A percentile compares a stretch with the other conserved stretches of the same genome.
Evolutionary conservation across 2,113 vertebrate genomes (phyloP).

Genomic region (Bungarus multicinctus): DNA sequence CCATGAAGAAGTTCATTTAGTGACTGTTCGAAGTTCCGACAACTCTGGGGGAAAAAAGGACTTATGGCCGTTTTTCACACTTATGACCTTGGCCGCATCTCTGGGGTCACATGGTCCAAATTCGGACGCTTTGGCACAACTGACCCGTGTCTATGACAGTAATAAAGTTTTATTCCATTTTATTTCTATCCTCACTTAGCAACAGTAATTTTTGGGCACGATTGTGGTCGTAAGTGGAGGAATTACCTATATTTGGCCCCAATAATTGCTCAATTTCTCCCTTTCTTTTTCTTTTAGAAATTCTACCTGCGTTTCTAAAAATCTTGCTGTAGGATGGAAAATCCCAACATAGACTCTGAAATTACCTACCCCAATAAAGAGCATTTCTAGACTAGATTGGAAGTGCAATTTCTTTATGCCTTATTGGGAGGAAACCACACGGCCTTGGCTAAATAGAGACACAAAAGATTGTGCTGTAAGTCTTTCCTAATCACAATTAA

Average conservation of each 20-base stretch:
- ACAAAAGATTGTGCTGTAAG: not conserved
- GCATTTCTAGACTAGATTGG: not conserved
- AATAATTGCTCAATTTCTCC: not conserved
- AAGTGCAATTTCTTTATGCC: not conserved
- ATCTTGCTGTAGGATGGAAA: not conserved
- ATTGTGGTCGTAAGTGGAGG: too few relatives aligned
- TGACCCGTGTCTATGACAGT: not conserved
- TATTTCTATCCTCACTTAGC: not conserved
- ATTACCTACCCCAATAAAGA: not conserved
- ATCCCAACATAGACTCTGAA: not conserved
- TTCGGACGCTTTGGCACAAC: not conserved
- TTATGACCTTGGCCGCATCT: not conserved
- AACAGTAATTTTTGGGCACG: not conserved
- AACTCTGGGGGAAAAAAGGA: not conserved
- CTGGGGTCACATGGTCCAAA: not conserved
- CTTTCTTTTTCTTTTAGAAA: not conserved
- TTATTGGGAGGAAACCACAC: not conserved
- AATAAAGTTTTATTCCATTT: too few relatives aligned
- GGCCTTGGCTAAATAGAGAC: not conserved
- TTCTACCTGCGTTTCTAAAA: not conserved
- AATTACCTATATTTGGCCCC: not conserved
- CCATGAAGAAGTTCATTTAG: not conserved
- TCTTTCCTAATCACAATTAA: not conserved
- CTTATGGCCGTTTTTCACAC: not conserved
- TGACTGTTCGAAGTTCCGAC: not conserved